Base-by-base conservation (phyloP, 2,888 invertebrate species). In the Leptopilina drosophilae region DNA sequence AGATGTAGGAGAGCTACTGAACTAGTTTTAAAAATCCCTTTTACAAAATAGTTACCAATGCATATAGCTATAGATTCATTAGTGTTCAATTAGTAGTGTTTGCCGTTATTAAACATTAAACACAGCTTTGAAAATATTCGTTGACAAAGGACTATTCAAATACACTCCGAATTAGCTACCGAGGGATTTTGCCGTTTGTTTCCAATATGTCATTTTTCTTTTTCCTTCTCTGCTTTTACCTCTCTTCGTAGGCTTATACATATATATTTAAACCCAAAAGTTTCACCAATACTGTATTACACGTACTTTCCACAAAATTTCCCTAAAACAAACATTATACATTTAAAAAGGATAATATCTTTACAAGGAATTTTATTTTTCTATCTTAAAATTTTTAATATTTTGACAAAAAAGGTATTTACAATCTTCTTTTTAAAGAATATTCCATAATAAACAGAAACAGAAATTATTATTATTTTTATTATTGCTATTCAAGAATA, bases 11-110 rank as follows among this genome's bases (percentile, higher is more conserved):
- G 20, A 62, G 42, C 42, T 42, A 42, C 42, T 42, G 42, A 42
- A 42, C 42, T 42, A 62, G 8, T 20, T 20, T 62, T 15, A 15
- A 62, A 49, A 80, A 62, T 42, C 59, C 53, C 78, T 77, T 33
- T 66, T 33, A 81, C 78, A 80, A 59, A 59, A 82, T 80, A 79
- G 78, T 77, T 66, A 69, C 33, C 33, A 33, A 33, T 33, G 65
- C 79, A 78, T 49, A 56, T 49, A 56, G 83, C 80, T 80, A 86
- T 79, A 83, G 82, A 87, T 91, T 90, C 89, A 91, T 91, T 91
- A 91, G 89, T 84, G 85, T 90, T 91, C 90, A 91, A 91, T 91
- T 91, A 91, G 91, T 88, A 85, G 80, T 84, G 84, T 91, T 91
- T 90, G 87, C 85, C 78, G 82, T 80, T 81, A 85, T 87, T 87